phyloP scores from a whole-genome alignment of 1,140 invertebrate genomes.

The Schlechtendalia chinensis region DNA sequence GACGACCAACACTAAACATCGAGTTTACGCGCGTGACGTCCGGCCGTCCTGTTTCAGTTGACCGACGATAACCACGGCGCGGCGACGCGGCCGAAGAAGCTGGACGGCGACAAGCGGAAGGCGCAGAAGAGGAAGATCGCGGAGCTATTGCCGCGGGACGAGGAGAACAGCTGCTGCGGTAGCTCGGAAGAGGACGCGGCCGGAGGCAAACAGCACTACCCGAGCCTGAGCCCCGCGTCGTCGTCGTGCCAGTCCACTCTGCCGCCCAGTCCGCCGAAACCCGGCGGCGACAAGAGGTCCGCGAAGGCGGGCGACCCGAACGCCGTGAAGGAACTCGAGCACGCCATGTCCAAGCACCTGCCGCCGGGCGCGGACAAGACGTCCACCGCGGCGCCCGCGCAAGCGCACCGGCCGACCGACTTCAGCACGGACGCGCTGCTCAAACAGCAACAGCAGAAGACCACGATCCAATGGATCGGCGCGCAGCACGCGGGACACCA shows the following conservation, averaged over 20 bases:
- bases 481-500: slow-evolving; percentile 71
- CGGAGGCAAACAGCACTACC: slow-evolving; percentile 56
- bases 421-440: slow-evolving; percentile 82
- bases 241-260: slow-evolving; percentile 61
- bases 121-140: slow-evolving; percentile 60
- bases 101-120: slow-evolving; percentile 24
- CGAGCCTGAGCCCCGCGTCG: slow-evolving; percentile 64
- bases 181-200: slow-evolving; percentile 61
- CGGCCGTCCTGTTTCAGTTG: slow-evolving; percentile 12
- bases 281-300: slow-evolving; percentile 56
- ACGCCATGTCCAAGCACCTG: slow-evolving; percentile 93
- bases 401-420: slow-evolving; percentile 71
- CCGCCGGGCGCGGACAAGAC: slow-evolving; percentile 63
- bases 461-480: slow-evolving; percentile 92
- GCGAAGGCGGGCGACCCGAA: slow-evolving; percentile 59
- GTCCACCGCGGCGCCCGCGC: slow-evolving; percentile 58
- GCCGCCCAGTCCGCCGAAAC: slow-evolving; percentile 57
- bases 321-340: slow-evolving; percentile 87
- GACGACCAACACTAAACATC: too few relatives aligned
- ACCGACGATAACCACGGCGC: slow-evolving; percentile 36
- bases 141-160: slow-evolving; percentile 55
- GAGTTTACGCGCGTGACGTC: too few relatives aligned
- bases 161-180: slow-evolving; percentile 59
- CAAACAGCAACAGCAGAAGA: slow-evolving; percentile 77
- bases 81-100: slow-evolving; percentile 52